phyloP scores from a whole-genome alignment of 2,888 invertebrate genomes.

The Leucophora obtusa region DNA sequence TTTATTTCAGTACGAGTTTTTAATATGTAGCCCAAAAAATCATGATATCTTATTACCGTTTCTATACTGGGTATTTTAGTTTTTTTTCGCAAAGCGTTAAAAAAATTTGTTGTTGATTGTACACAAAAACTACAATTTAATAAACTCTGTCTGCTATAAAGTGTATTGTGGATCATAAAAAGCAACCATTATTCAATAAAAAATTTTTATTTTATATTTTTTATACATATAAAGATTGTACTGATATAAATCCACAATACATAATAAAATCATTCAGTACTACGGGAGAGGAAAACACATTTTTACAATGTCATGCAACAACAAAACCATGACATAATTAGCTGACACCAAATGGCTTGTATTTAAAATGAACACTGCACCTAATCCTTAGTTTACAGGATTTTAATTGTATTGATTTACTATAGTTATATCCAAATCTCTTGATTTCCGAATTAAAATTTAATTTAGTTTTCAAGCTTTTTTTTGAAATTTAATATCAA shows the following conservation, averaged over 20 bases:
- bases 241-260: background rate
- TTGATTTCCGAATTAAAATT: too few relatives aligned
- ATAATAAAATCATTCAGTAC: background rate
- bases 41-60: too few relatives aligned
- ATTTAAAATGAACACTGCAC: background rate
- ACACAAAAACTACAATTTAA: background rate
- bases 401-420: too few relatives aligned
- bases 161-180: conserved; percentile 6
- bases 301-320: conserved; percentile 14
- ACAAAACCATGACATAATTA: conserved; percentile 44
- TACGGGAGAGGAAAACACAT: background rate
- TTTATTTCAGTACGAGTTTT: too few relatives aligned
- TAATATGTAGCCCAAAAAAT: too few relatives aligned
- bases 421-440: too few relatives aligned
- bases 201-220: background rate
- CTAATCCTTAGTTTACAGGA: too few relatives aligned
- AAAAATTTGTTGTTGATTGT: background rate
- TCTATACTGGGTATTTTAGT: too few relatives aligned
- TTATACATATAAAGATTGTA: background rate
- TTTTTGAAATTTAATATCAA: too few relatives aligned
- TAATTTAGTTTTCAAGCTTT: too few relatives aligned
- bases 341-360: background rate
- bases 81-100: background rate
- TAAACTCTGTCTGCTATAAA: conserved; percentile 6
- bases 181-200: background rate